A percentile compares a stretch with the other conserved stretches of the same genome.
These are phyloP conservation scores for Pachymerium ferrugineum DNA, from an alignment of 2,888 invertebrate species.

Conservation along the genomic window DNA sequence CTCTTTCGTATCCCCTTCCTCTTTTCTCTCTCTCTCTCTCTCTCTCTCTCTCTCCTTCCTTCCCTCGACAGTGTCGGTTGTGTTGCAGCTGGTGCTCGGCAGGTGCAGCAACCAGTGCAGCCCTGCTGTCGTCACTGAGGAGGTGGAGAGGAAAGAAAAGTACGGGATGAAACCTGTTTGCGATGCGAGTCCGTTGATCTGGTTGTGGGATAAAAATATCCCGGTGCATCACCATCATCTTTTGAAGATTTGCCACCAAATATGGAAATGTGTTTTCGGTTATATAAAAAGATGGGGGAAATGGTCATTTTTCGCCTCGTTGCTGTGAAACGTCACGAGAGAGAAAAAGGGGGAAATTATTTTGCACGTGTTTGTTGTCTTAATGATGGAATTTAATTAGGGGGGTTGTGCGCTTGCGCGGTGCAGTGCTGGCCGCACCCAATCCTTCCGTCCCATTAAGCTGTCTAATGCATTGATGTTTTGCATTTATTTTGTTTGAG, in stretches of 20 bases:
- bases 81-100: constrained; percentile 21
- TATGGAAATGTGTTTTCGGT: too few relatives aligned
- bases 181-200: constrained; percentile 27
- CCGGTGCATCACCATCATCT: constrained; percentile 1
- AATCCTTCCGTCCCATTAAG: constrained; percentile 28
- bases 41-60: background rate
- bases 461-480: constrained; percentile 33
- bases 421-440: constrained; percentile 24
- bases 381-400: constrained; percentile 33
- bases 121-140: constrained; percentile 8
- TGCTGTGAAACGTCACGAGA: background rate
- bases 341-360: background rate
- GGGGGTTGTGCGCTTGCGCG: constrained; percentile 19
- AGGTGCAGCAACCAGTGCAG: constrained; percentile 25
- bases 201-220: background rate
- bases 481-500: constrained; percentile 31
- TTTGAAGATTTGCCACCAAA: constrained; percentile 24
- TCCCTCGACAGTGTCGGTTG: background rate
- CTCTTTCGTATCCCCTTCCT: constrained; percentile 2
- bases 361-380: constrained; percentile 25
- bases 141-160: background rate
- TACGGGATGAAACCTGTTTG: constrained; percentile 25
- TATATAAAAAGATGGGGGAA: too few relatives aligned
- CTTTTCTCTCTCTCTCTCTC: constrained; percentile 14
- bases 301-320: constrained; percentile 6